phyloP scores from a whole-genome alignment of 2,113 vertebrate species.

The Tragelaphus imberbis region DNA sequence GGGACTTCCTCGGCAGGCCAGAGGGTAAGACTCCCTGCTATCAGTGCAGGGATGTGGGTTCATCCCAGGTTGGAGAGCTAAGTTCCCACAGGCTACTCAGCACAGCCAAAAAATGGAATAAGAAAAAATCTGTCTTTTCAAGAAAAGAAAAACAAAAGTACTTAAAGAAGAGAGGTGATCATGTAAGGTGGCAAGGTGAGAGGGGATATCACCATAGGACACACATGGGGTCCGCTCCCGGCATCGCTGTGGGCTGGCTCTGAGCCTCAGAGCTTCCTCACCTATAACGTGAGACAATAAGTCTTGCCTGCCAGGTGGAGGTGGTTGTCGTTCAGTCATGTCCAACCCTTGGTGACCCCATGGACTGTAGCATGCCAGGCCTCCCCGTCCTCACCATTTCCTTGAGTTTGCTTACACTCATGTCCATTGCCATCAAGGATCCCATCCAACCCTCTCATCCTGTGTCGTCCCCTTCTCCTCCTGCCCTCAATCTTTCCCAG shows the following conservation, averaged over 20 bases:
- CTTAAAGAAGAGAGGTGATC: not conserved
- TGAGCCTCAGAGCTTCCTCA: not conserved
- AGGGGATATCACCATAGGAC: accelerated
- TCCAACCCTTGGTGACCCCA: not conserved
- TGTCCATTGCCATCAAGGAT: no score
- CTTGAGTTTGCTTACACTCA: no score
- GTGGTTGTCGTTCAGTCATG: not conserved
- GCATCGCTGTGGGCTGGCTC: accelerated
- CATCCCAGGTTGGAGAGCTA: not conserved
- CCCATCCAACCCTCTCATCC: no score
- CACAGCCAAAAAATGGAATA: not conserved
- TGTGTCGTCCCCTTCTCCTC: no score
- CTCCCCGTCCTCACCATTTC: not conserved
- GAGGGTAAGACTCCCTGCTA: not conserved
- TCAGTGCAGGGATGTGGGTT: not conserved
- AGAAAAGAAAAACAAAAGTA: not conserved
- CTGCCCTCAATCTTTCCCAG: no score
- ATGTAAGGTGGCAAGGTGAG: not conserved
- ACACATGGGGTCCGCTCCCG: accelerated
- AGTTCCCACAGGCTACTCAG: not conserved
- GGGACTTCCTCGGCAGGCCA: not conserved
- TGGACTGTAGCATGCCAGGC: not conserved
- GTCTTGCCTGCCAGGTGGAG: not conserved
- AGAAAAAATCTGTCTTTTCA: not conserved
- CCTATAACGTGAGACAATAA: no score